phyloP scores from a whole-genome alignment of 2,797 vertebrate genomes.

The Eospalax fontanierii region DNA sequence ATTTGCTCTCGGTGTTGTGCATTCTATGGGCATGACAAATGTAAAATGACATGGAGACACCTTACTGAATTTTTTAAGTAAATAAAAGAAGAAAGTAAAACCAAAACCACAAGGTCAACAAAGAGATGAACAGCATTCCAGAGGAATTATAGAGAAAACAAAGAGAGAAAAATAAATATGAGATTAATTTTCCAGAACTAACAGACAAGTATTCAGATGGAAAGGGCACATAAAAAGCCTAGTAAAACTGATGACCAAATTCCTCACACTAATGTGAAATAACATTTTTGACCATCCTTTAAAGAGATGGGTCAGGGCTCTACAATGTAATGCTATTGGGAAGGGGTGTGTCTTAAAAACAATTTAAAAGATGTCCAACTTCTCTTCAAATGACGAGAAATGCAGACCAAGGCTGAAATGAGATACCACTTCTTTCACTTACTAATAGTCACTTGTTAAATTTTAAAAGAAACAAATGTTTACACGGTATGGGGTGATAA shows the following conservation, averaged over 20 bases:
- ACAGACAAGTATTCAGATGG: not conserved
- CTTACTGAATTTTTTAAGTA: not conserved
- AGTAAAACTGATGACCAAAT: not conserved
- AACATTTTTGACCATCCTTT: not conserved
- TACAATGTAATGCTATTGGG: not conserved
- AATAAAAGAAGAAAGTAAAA: constrained; percentile 24
- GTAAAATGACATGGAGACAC: not conserved
- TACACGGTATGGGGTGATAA: no score
- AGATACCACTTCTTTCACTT: not conserved
- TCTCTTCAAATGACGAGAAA: constrained; percentile 54
- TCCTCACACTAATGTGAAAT: not conserved
- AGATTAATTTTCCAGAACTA: not conserved
- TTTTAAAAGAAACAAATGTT: constrained; percentile 34
- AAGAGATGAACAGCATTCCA: not conserved
- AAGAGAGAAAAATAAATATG: not conserved
- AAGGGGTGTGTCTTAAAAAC: not conserved
- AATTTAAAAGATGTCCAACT: not conserved
- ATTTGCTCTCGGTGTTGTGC: not conserved
- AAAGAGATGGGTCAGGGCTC: not conserved
- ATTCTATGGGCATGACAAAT: not conserved
- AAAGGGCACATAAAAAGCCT: not conserved
- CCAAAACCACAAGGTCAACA: not conserved
- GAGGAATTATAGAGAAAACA: constrained; percentile 5
- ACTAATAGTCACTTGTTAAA: not conserved
- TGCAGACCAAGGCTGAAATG: constrained; percentile 9